These are phyloP conservation scores for Zonitis immaculata DNA, from an alignment of 2,888 invertebrate species.

Conservation along the genomic window DNA sequence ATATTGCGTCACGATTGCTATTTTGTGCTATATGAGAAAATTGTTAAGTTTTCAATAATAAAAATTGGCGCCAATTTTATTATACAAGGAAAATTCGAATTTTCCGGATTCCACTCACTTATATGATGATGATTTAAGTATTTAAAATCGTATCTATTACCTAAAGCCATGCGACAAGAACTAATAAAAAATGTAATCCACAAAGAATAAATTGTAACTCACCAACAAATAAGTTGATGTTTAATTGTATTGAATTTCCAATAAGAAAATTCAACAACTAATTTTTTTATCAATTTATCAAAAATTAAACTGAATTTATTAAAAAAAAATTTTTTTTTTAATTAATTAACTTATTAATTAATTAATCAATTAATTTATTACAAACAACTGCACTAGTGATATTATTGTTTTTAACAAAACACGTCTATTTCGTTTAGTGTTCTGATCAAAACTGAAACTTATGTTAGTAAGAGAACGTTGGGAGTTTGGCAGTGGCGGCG, in stretches of 20 bases:
- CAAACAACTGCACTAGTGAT: background rate
- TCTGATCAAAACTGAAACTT: constrained; percentile 3
- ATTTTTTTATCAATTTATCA: too few species aligned
- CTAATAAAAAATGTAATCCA: constrained; percentile 9
- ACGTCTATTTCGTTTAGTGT: constrained; percentile 5
- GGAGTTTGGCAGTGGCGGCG: constrained; percentile 19
- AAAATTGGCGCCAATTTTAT: too few species aligned
- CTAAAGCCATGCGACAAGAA: constrained; percentile 20
- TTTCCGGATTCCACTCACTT: too few species aligned
- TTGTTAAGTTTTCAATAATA: too few species aligned
- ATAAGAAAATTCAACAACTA: background rate
- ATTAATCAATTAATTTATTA: background rate
- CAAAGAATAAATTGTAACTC: constrained; percentile 13
- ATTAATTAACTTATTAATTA: background rate
- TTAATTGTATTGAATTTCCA: background rate
- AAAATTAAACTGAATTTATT: too few species aligned
- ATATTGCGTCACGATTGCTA: too few species aligned
- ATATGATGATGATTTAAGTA: constrained; percentile 29
- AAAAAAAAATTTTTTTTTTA: too few species aligned
- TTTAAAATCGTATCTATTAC: constrained; percentile 38
- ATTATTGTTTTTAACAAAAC: background rate
- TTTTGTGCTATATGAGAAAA: too few species aligned
- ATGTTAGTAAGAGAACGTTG: constrained; percentile 6
- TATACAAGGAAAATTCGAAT: too few species aligned
- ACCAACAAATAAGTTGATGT: constrained; percentile 21